Conservation (phyloP, 2,113 vertebrate species). For the Rhipidura dahli region DNA sequence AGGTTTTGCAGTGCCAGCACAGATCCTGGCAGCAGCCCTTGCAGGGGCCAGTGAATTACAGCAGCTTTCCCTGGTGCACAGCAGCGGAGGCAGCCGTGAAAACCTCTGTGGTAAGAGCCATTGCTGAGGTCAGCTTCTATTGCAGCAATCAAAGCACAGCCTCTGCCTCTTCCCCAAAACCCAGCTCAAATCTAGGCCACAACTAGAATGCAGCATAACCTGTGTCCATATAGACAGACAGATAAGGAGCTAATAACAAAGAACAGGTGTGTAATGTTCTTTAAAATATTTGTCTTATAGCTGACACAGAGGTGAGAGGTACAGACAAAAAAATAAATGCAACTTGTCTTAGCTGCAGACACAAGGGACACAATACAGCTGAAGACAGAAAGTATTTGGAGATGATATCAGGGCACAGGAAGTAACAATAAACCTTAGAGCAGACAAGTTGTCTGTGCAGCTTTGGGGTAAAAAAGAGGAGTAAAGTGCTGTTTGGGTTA, state of each 20-base stretch:
- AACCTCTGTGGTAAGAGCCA: neutral
- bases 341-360: neutral
- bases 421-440: neutral
- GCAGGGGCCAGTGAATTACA: neutral
- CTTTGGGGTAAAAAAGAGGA: neutral
- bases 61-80: neutral
- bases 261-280: neutral
- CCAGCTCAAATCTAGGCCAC: neutral
- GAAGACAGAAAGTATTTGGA: neutral
- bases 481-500: neutral
- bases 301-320: neutral
- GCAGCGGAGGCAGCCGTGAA: fast-evolving
- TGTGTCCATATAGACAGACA: neutral
- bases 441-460: neutral
- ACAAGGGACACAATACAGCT: neutral
- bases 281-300: neutral
- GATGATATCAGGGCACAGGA: neutral
- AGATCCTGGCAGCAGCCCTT: neutral
- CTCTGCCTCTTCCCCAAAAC: neutral
- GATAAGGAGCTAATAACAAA: neutral
- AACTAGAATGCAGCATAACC: neutral
- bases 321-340: neutral
- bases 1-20: neutral
- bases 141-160: neutral
- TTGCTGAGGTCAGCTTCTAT: neutral